Base-by-base conservation (phyloP, 2,113 vertebrate genomes). In the Camelus dromedarius region DNA sequence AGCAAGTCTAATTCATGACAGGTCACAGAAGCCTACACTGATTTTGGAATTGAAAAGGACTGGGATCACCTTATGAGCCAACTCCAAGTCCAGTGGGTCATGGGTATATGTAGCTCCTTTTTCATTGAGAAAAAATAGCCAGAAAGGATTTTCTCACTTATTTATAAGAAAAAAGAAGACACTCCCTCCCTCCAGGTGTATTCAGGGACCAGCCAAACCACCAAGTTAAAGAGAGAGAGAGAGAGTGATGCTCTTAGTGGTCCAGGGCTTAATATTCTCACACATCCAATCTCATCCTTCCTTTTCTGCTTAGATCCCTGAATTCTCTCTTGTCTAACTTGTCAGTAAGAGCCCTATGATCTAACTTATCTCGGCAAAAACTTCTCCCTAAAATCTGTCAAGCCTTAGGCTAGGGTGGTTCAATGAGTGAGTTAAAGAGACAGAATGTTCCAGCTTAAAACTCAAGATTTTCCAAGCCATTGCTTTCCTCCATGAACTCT, bases 101-200 rank as follows among this genome's bases (percentile, higher is more conserved):
- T 3, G 64, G 20, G 28, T 28, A 18, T 62, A 16, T 11, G 24
- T 48, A 38, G 58, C 8, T 70, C 52, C 46, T 88, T 42, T 85
- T 83, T 79, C 20, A 52, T 56, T 16, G 82, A 77, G 67, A 84
- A 89, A 93, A 81, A 93, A 81, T 11, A 96, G 35, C 24, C 54
- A 92, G 73, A 26, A 92, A 92, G 35, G 16, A 64, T 83, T 90
- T 93, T 62, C 42, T 96, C 35, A 79, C 32, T 94, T 94, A 20
- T n/a, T 35, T 56, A 32, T n/a, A 88, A 87, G 69, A 67, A 70
- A 70, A 92, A 60, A 15, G 9, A 94, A 93, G 38, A 38, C 38
- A 38, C 11, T 52, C 8, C 15, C 15, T 48, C 22, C 26, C 11
- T 16, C 48, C 8, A 81, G 22, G 18, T 80, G 1, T 48, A 20